A percentile compares a stretch with the other conserved stretches of the same genome.
phyloP scores from a whole-genome alignment of 2,797 vertebrate species.

The Rhincodon typus region DNA sequence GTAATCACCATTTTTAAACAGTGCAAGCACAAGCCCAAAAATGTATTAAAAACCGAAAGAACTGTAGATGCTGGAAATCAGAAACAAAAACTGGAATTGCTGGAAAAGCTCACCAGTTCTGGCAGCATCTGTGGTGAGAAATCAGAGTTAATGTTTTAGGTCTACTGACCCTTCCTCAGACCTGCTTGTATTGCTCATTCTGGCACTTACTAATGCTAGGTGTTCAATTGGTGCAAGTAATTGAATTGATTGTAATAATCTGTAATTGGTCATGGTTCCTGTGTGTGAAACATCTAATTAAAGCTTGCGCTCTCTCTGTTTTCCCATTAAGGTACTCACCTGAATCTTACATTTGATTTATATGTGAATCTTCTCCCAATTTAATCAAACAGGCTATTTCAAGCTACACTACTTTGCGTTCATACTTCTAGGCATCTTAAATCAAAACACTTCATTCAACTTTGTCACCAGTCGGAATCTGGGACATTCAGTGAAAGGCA shows the following conservation, averaged over 20 bases:
- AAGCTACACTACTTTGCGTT: not conserved
- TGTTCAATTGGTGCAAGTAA: not conserved
- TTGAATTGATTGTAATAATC: conserved; percentile 12
- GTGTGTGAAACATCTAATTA: not conserved
- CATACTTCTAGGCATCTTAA: not conserved
- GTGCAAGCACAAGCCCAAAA: not conserved
- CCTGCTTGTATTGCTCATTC: not conserved
- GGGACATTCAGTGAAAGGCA: not conserved
- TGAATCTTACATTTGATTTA: not conserved
- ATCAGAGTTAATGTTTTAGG: no score
- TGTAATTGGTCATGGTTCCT: not conserved
- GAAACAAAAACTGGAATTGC: no score
- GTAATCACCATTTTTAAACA: not conserved
- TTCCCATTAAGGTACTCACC: not conserved
- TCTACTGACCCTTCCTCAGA: not conserved
- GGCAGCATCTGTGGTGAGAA: no score
- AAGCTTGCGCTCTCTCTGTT: not conserved
- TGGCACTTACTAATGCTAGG: not conserved
- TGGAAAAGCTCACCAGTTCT: no score
- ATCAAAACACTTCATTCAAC: not conserved
- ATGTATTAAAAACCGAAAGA: no score
- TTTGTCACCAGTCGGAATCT: conserved; percentile 8
- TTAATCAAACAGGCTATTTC: not conserved
- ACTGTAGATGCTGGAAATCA: no score
- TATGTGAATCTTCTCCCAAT: not conserved